These are phyloP conservation scores for Epinotia bilunana DNA, from an alignment of 2,888 invertebrate species.

Conservation along the genomic window DNA sequence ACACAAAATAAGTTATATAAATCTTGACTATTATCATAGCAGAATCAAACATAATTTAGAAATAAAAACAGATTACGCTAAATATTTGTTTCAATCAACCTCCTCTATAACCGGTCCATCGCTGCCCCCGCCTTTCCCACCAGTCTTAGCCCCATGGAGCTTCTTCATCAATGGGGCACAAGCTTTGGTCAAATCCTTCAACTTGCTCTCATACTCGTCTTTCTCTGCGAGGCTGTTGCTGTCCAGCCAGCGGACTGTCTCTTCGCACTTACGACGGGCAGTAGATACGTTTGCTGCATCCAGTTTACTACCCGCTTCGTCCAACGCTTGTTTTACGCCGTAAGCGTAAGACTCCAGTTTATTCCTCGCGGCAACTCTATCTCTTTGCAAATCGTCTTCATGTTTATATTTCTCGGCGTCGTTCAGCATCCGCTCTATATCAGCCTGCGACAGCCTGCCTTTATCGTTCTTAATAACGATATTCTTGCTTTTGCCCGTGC, in stretches of 20 bases:
- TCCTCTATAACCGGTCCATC: constrained; percentile 84
- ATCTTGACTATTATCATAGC: not conserved
- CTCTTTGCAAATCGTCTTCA: constrained; percentile 88
- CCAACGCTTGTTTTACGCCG: constrained; percentile 86
- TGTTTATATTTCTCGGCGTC: constrained; percentile 89
- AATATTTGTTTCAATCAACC: constrained; percentile 72
- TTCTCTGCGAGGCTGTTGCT: constrained; percentile 87
- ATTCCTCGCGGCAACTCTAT: constrained; percentile 87
- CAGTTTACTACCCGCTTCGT: constrained; percentile 85
- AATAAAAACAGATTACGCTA: constrained; percentile 38
- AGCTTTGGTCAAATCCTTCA: constrained; percentile 57
- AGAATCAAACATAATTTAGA: not conserved
- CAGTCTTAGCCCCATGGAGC: constrained; percentile 57
- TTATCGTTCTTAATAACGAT: constrained; percentile 93
- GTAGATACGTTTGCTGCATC: constrained; percentile 83
- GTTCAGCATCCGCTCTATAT: constrained; percentile 92
- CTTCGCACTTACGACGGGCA: constrained; percentile 81
- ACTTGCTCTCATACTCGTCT: constrained; percentile 87
- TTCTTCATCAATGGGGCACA: constrained; percentile 85
- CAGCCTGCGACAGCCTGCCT: constrained; percentile 91
- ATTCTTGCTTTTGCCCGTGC: constrained; percentile 87
- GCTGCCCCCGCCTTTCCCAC: constrained; percentile 42
- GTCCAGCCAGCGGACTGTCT: constrained; percentile 87
- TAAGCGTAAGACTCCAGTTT: constrained; percentile 88
- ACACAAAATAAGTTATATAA: not conserved